These are phyloP conservation scores for Murina feae DNA, from an alignment of 2,113 vertebrate genomes.

Conservation along the genomic window DNA sequence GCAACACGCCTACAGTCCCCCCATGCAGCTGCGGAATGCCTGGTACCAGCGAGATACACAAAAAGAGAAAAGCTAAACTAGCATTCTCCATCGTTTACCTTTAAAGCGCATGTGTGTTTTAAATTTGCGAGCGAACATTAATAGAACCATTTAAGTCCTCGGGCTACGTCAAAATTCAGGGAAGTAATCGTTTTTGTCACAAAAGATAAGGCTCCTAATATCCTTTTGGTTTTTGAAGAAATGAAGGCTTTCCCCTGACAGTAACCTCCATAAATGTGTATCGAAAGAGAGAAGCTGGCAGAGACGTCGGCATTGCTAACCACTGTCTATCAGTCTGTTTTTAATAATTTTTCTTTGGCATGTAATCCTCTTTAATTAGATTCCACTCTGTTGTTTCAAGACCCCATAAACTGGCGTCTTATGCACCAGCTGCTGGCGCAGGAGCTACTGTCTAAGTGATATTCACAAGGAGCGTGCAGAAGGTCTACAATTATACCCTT, in stretches of 20 bases:
- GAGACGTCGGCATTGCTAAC: constrained; percentile 78
- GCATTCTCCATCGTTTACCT: constrained; percentile 55
- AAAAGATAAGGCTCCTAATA: constrained; percentile 68
- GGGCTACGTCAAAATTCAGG: constrained; percentile 69
- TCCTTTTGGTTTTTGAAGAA: constrained; percentile 70
- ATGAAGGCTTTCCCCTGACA: constrained; percentile 66
- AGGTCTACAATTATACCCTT: constrained; percentile 90
- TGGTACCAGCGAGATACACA: not conserved
- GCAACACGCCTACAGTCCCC: constrained; percentile 7
- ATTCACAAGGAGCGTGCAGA: constrained; percentile 88
- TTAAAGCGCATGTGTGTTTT: constrained; percentile 71
- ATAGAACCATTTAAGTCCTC: constrained; percentile 71
- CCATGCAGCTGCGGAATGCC: not conserved
- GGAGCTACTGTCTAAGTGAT: constrained; percentile 87
- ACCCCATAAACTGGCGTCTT: constrained; percentile 87
- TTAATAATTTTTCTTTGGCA: constrained; percentile 88
- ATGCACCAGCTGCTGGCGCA: constrained; percentile 86
- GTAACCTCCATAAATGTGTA: constrained; percentile 69
- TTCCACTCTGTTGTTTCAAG: constrained; percentile 88
- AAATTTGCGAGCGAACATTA: constrained; percentile 74
- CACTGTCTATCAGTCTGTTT: constrained; percentile 86
- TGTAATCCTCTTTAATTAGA: constrained; percentile 90
- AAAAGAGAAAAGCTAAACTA: constrained; percentile 48
- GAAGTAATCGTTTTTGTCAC: constrained; percentile 70
- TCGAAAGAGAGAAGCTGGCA: constrained; percentile 74